Evolutionary conservation across 2,113 vertebrate genomes (phyloP).

Genomic region (Danio rerio): GRCz12tu NC_133190.1:43344501-43345000

Average conservation of each 20-base stretch:
- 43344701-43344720: neutral
- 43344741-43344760: constrained; percentile 5
- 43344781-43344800: neutral
- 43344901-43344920: constrained; percentile 8
- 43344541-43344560: too few relatives aligned
- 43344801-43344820: neutral
- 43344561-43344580: too few relatives aligned
- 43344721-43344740: neutral
- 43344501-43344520: too few relatives aligned
- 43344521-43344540: too few relatives aligned
- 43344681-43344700: neutral
- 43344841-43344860: neutral
- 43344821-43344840: constrained; percentile 18
- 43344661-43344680: neutral
- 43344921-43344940: constrained; percentile 51
- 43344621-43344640: neutral
- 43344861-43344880: neutral
- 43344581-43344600: neutral
- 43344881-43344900: neutral
- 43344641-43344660: constrained; percentile 10
- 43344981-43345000: neutral
- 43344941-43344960: constrained; percentile 34
- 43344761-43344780: neutral
- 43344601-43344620: neutral
- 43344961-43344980: constrained; percentile 12